Conservation (phyloP, 2,797 vertebrate species). For the Podarcis siculus region DNA sequence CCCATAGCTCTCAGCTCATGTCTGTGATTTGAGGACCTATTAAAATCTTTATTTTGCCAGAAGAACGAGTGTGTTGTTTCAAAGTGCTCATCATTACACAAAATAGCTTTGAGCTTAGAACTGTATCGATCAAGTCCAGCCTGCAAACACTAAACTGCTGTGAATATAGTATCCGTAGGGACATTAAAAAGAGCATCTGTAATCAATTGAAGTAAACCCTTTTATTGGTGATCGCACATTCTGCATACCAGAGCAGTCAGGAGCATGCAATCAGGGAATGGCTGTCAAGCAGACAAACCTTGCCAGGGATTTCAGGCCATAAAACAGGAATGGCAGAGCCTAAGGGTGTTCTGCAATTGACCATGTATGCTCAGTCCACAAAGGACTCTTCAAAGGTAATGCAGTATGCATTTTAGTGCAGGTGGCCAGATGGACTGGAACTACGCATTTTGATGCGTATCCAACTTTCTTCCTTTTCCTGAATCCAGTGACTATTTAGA, state of each 20-base stretch:
- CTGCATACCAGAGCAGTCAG: background rate
- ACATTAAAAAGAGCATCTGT: background rate
- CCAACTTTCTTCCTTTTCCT: too few relatives aligned
- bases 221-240: background rate
- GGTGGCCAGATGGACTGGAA: too few relatives aligned
- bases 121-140: background rate
- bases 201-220: background rate
- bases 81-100: background rate
- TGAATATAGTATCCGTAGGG: background rate
- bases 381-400: background rate
- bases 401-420: too few relatives aligned
- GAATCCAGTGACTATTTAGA: too few relatives aligned
- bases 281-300: too few relatives aligned
- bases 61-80: background rate
- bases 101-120: background rate
- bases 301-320: background rate
- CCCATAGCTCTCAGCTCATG: background rate
- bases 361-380: background rate
- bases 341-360: background rate
- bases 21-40: rapidly evolving
- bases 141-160: background rate
- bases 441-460: too few relatives aligned
- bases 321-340: too few relatives aligned
- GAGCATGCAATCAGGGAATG: background rate
- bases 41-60: background rate